Evolutionary conservation across 2,113 vertebrate species (phyloP).

Genomic region (Catharus bicknelli): DNA sequence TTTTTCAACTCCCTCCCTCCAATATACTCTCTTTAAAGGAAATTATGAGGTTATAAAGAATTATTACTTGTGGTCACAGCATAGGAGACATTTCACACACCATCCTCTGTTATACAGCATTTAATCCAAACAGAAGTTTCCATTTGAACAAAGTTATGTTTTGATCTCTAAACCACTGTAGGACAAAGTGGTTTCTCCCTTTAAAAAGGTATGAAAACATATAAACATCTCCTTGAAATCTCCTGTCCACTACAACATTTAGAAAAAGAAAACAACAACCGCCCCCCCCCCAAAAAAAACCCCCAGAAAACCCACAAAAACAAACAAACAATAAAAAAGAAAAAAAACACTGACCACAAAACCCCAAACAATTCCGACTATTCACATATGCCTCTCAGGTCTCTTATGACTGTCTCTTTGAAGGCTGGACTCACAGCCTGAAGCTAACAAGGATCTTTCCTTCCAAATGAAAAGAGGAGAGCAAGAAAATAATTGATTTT

Average conservation of each 20-base stretch:
- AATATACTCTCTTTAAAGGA: neutral
- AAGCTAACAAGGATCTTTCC: neutral
- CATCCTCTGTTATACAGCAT: rapidly evolving
- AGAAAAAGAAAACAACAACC: neutral
- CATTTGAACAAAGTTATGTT: neutral
- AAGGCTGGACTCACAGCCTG: neutral
- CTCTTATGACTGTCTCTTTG: neutral
- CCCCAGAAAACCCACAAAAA: neutral
- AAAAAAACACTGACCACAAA: neutral
- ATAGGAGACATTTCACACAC: neutral
- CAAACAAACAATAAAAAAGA: neutral
- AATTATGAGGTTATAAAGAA: neutral
- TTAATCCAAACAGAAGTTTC: neutral
- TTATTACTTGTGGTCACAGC: neutral
- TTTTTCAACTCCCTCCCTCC: neutral
- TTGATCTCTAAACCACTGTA: neutral
- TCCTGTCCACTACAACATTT: neutral
- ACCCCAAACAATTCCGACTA: neutral
- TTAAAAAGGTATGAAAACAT: neutral
- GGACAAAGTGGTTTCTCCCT: neutral
- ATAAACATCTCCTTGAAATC: neutral
- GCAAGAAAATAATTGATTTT: constrained; percentile 17
- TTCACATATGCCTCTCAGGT: neutral
- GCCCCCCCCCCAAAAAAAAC: no score
- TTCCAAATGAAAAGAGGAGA: neutral